Percentiles rank a stretch among this genome's conserved stretches.
Evolutionary conservation across 2,888 invertebrate genomes (phyloP).

Genomic region (Lordiphosa fenestrarum): DNA sequence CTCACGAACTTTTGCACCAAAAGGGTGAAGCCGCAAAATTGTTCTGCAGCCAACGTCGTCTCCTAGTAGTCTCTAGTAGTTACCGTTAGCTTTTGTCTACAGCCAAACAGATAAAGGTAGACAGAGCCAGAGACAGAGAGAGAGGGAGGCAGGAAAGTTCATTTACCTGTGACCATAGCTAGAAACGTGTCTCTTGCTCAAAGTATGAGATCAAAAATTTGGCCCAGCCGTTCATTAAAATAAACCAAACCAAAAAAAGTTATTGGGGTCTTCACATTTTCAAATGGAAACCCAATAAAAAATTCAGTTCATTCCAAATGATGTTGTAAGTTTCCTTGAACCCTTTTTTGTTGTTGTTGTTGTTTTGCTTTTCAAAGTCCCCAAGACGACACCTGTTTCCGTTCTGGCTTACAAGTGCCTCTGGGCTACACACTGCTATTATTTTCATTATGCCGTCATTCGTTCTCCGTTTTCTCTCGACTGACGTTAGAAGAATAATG

Average conservation of each 20-base stretch:
- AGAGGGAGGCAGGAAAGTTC: constrained; percentile 39
- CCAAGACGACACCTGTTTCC: constrained; percentile 63
- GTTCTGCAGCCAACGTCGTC: constrained; percentile 11
- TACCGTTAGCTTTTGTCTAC: constrained; percentile 65
- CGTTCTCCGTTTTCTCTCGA: constrained; percentile 26
- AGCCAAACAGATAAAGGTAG: constrained; percentile 7
- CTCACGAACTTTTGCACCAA: constrained; percentile 55
- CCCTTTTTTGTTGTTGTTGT: not conserved
- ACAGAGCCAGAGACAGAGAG: not conserved
- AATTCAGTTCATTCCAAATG: constrained; percentile 1
- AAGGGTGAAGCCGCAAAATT: constrained; percentile 56
- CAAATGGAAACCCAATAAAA: no score
- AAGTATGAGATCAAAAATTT: constrained; percentile 48
- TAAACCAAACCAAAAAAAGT: constrained; percentile 6
- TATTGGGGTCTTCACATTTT: no score
- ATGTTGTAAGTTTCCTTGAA: constrained; percentile 23
- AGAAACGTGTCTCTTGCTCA: constrained; percentile 53
- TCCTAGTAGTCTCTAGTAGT: constrained; percentile 4
- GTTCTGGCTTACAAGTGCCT: constrained; percentile 22
- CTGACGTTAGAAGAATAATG: constrained; percentile 29
- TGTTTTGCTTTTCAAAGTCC: not conserved
- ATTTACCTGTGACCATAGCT: constrained; percentile 49
- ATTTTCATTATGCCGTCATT: constrained; percentile 58
- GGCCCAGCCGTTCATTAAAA: constrained; percentile 43
- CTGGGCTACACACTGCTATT: constrained; percentile 38